A percentile compares a stretch with the other conserved stretches of the same genome.
Conservation (phyloP, 2,888 invertebrate species). For the Chelonus formosanus region DNA sequence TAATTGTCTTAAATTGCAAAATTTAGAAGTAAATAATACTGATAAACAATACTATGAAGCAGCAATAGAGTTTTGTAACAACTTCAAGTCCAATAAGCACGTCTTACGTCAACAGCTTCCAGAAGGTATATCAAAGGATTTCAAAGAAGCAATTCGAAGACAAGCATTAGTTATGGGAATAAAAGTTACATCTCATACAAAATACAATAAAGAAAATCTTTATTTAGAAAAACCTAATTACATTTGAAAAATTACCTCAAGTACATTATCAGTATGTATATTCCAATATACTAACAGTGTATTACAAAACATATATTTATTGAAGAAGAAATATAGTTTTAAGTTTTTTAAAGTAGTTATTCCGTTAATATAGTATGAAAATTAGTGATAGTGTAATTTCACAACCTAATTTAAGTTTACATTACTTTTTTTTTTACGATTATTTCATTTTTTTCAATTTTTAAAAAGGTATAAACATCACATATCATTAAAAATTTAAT, state of each 20-base stretch:
- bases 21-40: conserved; percentile 33
- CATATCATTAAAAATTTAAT: no score
- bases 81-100: conserved; percentile 65
- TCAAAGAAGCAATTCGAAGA: conserved; percentile 66
- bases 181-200: conserved; percentile 57
- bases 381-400: no score
- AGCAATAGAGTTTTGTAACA: conserved; percentile 66
- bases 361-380: no score
- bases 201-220: conserved; percentile 49
- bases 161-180: conserved; percentile 67
- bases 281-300: no score
- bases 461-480: no score
- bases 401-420: no score
- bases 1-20: conserved; percentile 49
- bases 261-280: not conserved
- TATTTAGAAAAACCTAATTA: conserved; percentile 44
- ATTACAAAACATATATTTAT: no score
- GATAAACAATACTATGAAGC: conserved; percentile 56
- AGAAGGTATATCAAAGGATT: conserved; percentile 64
- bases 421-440: no score
- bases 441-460: no score
- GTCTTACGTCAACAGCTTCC: conserved; percentile 67
- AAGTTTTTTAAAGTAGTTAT: no score
- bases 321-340: no score
- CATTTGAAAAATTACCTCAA: not conserved